A percentile compares a stretch with the other conserved stretches of the same genome.
These are phyloP conservation scores for Merodon equestris DNA, from an alignment of 2,888 invertebrate genomes.

Conservation along the genomic window DNA sequence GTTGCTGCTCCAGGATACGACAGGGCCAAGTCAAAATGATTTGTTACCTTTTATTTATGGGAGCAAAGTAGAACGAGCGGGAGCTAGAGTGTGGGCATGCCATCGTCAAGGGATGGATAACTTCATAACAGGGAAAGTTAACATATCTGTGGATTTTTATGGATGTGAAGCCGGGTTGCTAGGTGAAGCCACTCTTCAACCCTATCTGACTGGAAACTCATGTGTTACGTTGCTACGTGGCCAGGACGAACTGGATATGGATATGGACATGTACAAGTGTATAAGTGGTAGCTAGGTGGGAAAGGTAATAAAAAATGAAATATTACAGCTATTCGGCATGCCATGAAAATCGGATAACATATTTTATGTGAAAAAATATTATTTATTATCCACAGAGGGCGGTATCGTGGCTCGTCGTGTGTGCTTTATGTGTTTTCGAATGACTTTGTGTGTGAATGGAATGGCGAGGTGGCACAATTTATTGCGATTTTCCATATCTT, in stretches of 20 bases:
- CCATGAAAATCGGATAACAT: conserved; percentile 78
- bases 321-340: conserved; percentile 76
- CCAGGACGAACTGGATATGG: neutral
- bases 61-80: neutral
- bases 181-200: conserved; percentile 21
- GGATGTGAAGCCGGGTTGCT: conserved; percentile 24
- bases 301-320: conserved; percentile 78
- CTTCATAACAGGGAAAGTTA: conserved; percentile 56
- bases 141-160: conserved; percentile 46
- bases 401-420: conserved; percentile 55
- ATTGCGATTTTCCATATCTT: conserved; percentile 50
- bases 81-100: neutral
- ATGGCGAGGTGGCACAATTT: conserved; percentile 38
- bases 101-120: conserved; percentile 48
- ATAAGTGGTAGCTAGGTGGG: conserved; percentile 56
- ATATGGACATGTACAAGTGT: neutral
- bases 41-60: conserved; percentile 49
- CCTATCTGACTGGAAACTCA: conserved; percentile 9
- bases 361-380: conserved; percentile 77
- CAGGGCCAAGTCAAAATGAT: conserved; percentile 42
- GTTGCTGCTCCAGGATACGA: conserved; percentile 24
- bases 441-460: conserved; percentile 10
- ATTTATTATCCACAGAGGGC: conserved; percentile 77
- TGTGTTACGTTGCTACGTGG: neutral
- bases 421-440: conserved; percentile 37